Evolutionary conservation across 1,140 invertebrate species (phyloP).

Genomic region (Aradophagus sp.): DNA sequence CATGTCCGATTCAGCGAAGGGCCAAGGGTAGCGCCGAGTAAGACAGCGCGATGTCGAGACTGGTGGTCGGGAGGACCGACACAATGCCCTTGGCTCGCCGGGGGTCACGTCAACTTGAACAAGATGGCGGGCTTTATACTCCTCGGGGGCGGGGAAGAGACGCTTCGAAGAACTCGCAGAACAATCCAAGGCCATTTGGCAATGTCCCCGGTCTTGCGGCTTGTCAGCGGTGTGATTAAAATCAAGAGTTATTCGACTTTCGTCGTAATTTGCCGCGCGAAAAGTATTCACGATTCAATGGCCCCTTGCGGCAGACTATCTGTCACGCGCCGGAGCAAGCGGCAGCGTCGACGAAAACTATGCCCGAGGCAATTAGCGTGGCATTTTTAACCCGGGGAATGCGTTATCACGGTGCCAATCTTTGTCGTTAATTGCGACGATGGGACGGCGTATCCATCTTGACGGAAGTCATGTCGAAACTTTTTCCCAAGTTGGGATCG

Average conservation of each 20-base stretch:
- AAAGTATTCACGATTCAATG: no score
- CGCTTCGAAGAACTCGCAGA: conserved; percentile 63
- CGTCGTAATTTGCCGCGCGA: not conserved
- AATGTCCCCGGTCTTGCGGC: conserved; percentile 40
- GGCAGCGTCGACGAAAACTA: no score
- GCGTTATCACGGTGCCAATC: no score
- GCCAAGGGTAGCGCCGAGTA: conserved; percentile 59
- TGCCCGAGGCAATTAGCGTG: no score
- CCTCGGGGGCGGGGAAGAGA: no score
- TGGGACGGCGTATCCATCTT: no score
- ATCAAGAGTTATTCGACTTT: conserved; percentile 39
- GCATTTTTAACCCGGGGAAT: no score
- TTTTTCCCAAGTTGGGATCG: no score
- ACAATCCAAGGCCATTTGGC: conserved; percentile 60
- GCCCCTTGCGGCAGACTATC: no score
- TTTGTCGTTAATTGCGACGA: no score
- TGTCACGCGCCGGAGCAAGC: no score
- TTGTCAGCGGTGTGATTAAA: conserved; percentile 40
- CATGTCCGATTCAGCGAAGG: conserved; percentile 61
- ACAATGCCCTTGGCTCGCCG: conserved; percentile 64
- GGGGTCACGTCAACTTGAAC: conserved; percentile 63
- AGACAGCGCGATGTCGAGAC: conserved; percentile 42
- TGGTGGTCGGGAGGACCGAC: conserved; percentile 59
- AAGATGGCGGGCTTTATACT: conserved; percentile 63
- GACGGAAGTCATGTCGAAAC: no score